Conservation (phyloP, 2,888 invertebrate species). For the Rhagonycha fulva region DNA sequence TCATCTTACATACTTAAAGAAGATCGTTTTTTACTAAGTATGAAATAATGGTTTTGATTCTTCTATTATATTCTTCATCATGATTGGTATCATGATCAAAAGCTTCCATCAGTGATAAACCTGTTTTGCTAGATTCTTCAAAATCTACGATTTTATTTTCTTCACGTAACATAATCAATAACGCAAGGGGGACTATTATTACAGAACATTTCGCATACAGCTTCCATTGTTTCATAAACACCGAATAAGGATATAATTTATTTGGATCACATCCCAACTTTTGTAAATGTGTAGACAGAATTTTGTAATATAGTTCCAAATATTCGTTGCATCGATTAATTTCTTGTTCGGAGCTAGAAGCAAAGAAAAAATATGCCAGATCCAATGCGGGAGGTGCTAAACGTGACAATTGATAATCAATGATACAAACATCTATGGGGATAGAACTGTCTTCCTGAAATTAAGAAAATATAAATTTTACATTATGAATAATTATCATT, state of each 20-base stretch:
- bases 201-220: constrained; percentile 30
- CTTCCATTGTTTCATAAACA: constrained; percentile 36
- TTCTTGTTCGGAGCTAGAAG: constrained; percentile 36
- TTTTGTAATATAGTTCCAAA: constrained; percentile 42
- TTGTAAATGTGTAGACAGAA: constrained; percentile 34
- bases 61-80: constrained; percentile 1
- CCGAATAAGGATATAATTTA: constrained; percentile 39
- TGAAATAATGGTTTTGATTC: not conserved
- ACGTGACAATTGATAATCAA: constrained; percentile 34
- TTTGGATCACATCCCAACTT: constrained; percentile 40
- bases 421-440: constrained; percentile 6
- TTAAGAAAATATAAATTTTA: not conserved
- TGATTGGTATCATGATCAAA: not conserved
- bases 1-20: not conserved
- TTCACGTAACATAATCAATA: not conserved
- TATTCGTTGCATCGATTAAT: constrained; percentile 40
- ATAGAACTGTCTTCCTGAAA: constrained; percentile 3
- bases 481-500: not conserved
- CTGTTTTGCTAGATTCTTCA: not conserved
- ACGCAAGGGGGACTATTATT: constrained; percentile 14
- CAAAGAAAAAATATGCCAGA: constrained; percentile 43
- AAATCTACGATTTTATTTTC: not conserved
- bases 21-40: not conserved
- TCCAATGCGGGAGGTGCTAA: constrained; percentile 40
- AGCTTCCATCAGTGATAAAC: not conserved